Conservation (phyloP, 2,113 vertebrate genomes). For the Anolis carolinensis region DNA sequence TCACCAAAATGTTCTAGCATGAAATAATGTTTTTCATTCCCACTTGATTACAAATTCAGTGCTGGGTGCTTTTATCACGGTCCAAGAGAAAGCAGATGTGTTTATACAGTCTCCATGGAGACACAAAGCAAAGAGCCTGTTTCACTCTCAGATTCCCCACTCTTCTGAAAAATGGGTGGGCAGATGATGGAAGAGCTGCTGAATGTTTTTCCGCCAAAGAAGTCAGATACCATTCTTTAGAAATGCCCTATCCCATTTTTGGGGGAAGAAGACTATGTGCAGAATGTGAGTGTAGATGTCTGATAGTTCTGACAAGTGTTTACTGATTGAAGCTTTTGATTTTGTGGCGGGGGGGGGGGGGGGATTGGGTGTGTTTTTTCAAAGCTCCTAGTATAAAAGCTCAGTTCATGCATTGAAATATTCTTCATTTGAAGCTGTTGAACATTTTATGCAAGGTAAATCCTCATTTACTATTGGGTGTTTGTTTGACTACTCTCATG, state of each 20-base stretch:
- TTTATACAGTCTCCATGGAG: slow-evolving; percentile 72
- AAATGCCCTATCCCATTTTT: slow-evolving; percentile 25
- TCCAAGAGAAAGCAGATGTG: slow-evolving; percentile 69
- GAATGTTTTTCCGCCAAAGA: slow-evolving; percentile 29
- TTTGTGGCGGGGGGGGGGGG: background rate
- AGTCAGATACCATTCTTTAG: slow-evolving; percentile 38
- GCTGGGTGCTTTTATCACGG: slow-evolving; percentile 40
- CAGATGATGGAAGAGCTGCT: slow-evolving; percentile 26
- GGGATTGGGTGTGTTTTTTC: too few relatives aligned
- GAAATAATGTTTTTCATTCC: slow-evolving; percentile 36
- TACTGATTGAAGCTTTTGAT: background rate
- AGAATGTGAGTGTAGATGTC: background rate
- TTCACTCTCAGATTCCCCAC: slow-evolving; percentile 52
- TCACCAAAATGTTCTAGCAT: slow-evolving; percentile 22
- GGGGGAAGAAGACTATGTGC: slow-evolving; percentile 36
- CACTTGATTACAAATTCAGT: slow-evolving; percentile 26
- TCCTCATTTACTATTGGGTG: background rate
- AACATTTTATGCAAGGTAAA: background rate
- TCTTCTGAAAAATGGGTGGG: slow-evolving; percentile 46
- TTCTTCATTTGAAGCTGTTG: background rate
- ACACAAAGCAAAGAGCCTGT: slow-evolving; percentile 58
- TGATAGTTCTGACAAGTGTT: background rate
- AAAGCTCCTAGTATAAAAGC: background rate
- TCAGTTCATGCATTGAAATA: background rate
- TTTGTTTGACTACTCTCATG: background rate